Evolutionary conservation across 2,797 vertebrate species (phyloP).

Genomic region (Trematocara caparti): DNA sequence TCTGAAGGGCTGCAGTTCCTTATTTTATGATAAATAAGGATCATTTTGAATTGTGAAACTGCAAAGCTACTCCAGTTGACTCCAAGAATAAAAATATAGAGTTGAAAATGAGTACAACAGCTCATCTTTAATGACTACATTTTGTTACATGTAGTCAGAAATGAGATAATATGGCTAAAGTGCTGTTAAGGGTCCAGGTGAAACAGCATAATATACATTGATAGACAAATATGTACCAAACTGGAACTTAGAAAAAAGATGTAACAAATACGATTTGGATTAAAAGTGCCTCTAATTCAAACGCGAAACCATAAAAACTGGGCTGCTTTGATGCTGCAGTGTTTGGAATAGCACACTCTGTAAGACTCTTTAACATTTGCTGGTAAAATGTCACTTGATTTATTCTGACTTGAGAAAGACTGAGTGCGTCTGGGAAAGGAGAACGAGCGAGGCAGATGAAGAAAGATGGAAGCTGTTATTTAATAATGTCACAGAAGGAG

Average conservation of each 20-base stretch:
- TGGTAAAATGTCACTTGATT: background rate
- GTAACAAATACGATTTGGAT: rapidly evolving
- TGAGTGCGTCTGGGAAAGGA: background rate
- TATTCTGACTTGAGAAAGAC: background rate
- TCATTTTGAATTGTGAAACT: background rate
- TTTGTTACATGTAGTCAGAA: background rate
- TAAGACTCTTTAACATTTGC: background rate
- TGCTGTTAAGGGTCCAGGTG: background rate
- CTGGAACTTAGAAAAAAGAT: background rate
- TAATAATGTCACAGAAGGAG: constrained; percentile 1
- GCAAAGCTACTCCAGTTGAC: background rate
- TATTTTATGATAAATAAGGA: background rate
- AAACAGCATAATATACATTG: background rate
- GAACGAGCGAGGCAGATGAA: background rate
- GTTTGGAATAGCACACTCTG: background rate
- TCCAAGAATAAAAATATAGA: background rate
- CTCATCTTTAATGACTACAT: background rate
- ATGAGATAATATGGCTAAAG: background rate
- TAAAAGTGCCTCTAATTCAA: background rate
- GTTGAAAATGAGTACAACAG: background rate
- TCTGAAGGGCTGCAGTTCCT: background rate
- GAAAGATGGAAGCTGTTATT: background rate
- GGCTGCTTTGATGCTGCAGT: background rate
- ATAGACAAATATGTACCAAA: background rate
- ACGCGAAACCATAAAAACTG: background rate